Percentiles rank a stretch among this genome's conserved stretches.
phyloP scores from a whole-genome alignment of 2,888 invertebrate genomes.

The Zaprionus lineosus region DNA sequence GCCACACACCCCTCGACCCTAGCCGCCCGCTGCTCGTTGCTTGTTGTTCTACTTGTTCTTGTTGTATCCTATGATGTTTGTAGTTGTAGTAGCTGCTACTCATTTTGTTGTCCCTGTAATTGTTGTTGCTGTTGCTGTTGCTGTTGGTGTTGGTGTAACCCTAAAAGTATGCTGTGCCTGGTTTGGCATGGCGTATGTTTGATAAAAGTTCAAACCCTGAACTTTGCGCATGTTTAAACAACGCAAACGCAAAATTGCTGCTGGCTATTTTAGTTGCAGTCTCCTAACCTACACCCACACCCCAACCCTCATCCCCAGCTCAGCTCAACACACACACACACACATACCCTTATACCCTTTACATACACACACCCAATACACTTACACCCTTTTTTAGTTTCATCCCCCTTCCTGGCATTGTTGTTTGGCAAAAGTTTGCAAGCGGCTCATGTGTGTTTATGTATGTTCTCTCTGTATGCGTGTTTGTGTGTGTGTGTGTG shows the following conservation, averaged over 20 bases:
- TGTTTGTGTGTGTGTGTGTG: slow-evolving; percentile 21
- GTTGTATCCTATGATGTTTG: slow-evolving; percentile 28
- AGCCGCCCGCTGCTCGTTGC: background rate
- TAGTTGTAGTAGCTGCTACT: slow-evolving; percentile 5
- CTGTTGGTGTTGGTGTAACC: slow-evolving; percentile 42
- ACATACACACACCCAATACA: background rate
- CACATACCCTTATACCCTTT: slow-evolving; percentile 3
- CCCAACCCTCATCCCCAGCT: background rate
- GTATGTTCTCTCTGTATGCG: slow-evolving; percentile 14
- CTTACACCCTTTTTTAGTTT: no score
- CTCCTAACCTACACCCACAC: slow-evolving; percentile 18
- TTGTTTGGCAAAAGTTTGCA: slow-evolving; percentile 68
- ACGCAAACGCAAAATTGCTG: slow-evolving; percentile 80
- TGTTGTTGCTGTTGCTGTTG: slow-evolving; percentile 7
- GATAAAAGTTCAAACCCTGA: slow-evolving; percentile 79
- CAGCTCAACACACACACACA: background rate
- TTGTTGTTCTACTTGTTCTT: slow-evolving; percentile 53
- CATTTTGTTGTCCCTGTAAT: background rate
- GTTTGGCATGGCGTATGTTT: slow-evolving; percentile 72
- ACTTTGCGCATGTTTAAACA: slow-evolving; percentile 80
- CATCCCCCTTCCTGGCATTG: slow-evolving; percentile 29
- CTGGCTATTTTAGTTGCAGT: slow-evolving; percentile 78
- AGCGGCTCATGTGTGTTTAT: slow-evolving; percentile 52
- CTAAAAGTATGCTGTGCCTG: slow-evolving; percentile 61
- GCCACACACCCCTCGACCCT: background rate